Evolutionary conservation across 2,888 invertebrate species (phyloP).

Genomic region (Eilema depressum): DNA sequence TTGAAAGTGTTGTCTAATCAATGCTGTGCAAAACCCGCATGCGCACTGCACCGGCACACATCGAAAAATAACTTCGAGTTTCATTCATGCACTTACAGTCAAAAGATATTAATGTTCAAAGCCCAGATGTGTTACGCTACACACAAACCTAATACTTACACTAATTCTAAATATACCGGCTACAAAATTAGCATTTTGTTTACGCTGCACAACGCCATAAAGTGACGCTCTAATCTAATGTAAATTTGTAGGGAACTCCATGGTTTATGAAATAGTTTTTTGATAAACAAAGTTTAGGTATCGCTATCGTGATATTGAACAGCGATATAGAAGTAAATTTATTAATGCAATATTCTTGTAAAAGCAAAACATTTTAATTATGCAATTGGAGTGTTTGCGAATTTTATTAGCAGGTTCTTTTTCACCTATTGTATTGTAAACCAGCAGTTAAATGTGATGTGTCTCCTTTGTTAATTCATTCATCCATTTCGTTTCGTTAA

Average conservation of each 20-base stretch:
- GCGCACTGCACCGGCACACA: constrained; percentile 3
- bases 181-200: constrained; percentile 10
- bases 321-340: no score
- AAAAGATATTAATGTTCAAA: constrained; percentile 8
- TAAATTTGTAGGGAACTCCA: neutral
- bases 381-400: no score
- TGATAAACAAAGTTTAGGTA: neutral
- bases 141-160: neutral
- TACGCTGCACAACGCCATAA: neutral
- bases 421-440: no score
- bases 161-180: neutral
- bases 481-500: no score
- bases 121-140: neutral
- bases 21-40: constrained; percentile 16
- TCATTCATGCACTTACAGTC: neutral
- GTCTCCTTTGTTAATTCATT: no score
- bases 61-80: neutral
- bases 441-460: no score
- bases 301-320: no score
- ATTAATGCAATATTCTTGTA: no score
- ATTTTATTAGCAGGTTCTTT: no score
- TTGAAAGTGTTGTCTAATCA: constrained; percentile 1
- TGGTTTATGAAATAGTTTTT: neutral
- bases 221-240: constrained; percentile 6
- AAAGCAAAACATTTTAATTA: no score